Evolutionary conservation across 2,113 vertebrate genomes (phyloP), one percentile per base, ranked within the genome.

Genomic region (Cnemophilus loriae): DNA sequence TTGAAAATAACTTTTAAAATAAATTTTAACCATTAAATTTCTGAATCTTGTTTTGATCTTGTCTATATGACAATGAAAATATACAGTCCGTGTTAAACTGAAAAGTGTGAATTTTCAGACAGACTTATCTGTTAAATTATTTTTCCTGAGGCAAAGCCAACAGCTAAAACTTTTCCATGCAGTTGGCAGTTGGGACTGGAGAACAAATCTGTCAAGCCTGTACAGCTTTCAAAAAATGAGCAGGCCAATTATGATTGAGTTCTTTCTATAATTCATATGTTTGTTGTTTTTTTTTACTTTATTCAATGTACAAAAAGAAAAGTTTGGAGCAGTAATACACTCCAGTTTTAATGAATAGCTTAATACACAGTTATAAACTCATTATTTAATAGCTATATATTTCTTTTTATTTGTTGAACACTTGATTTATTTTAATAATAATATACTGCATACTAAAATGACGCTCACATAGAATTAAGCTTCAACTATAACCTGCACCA

Each of bases 81-180:
- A 44, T 74, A 88, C 59, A 90, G 85, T 70, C 75, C 33, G 7
- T 79, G n/a, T 83, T 95, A 96, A 97, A 97, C 80, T 92, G 93
- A 87, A 96, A 97, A 93, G 76, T 90, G 89, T 70, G 68, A 87
- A 86, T 96, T 97, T 97, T 97, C 92, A 95, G 95, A 81, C 24
- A 80, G 65, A 59, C 57, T 95, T 96, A 90, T 12, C 75, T 75
- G 73, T 84, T 87, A 78, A 96, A 94, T 55, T 93, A 93, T 97
- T 98, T 97, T 96, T 97, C 97, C 94, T 42, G 70, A 97, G 96
- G 94, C 92, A 92, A 96, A 97, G 95, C 95, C 91, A 97, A 95
- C 71, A 96, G 96, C 97, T 96, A 95, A 89, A 89, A 64, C 26
- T 94, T 85, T 88, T 67, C 77, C 37, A 50, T 75, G 61, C 6